Evolutionary conservation across 2,113 vertebrate genomes (phyloP), one percentile per base, ranked within the genome.

Genomic region (Cyanoramphus novaezelandiae): DNA sequence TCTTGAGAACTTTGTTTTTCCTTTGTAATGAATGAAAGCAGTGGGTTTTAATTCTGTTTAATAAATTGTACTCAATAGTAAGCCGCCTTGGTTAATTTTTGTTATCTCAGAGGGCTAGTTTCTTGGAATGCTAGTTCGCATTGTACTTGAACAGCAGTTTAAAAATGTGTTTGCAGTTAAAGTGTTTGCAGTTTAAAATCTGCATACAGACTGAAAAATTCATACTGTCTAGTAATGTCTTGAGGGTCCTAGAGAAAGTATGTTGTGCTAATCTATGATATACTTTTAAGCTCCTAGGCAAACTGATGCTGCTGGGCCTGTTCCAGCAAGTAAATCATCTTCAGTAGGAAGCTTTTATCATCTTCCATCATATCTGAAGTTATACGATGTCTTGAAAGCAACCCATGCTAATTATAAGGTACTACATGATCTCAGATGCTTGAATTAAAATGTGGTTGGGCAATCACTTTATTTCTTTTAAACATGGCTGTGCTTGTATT

Each of bases 361-460:
- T 95, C 98, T 99, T 67, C 99, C 99, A 25, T 98, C 99, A 3
- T 99, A 99, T 97, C 98, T 99, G 97, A 99, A 99, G 95, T 97
- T 99, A 47, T 99, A 99, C 1, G 99, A 99, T 59, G 99, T 99
- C 68, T 98, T 99, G 90, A 99, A 99, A 97, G 99, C 99, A 43
- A 99, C 99, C 5, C 99, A 99, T 17, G 98, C 99, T 57, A 99
- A 99, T 98, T 99, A 99, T 82, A 99, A 99, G 99, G 99, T 99
- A 97, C 28, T 67, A 7, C 19, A 7, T 55, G 23, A 17, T 69
- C 18, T 21, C 1, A 2, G 81, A 78, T 75, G 28, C 24, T 55
- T 86, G 59, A 75, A 46, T 46, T 82, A 29, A 28, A 70, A 0
- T 70, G 17, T 17, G 33, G 16, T 62, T 77, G 55, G 31, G 43